Base-by-base conservation (phyloP, 2,888 invertebrate species). In the Macaria notata region DNA sequence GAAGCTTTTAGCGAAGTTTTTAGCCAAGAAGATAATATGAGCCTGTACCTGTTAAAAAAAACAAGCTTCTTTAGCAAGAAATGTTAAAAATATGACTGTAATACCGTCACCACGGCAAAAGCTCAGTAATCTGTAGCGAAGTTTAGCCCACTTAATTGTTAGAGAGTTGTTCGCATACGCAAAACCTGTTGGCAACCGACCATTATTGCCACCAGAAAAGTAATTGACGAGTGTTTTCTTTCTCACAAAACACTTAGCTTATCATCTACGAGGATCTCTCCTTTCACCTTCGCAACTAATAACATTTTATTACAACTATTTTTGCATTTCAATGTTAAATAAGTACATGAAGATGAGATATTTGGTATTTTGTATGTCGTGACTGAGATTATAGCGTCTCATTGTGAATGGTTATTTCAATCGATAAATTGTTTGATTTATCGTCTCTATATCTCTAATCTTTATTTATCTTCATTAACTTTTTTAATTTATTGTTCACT, bases 381-480 rank as follows among this genome's bases (percentile, higher is more conserved):
- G 47, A 58, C 58, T 49, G 49, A 49, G 43, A 53, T 33, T 49
- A 44, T 47, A 44, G 41, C 36, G 54, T 47, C 39, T 51, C 41
- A 41, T 51, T 36, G 8, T 58, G 31, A 42, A 46, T 38, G 44
- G 29, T 8, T 29, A 44, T 47, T 46, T 47, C 39, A 41, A 42
- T 46, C 36, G 33, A 39, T 43, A 33, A 7, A n/a, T 0, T 31
- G 31, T 44, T 51, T 54, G 39, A 54, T 41, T 51, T 54, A 50
- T 42, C n/a, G 31, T 9, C 46, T 31, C 19, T 19, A 19, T 7
- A 36, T 4, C 41, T 4, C 30, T 8, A 43, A 58, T 60, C 53
- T 59, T 56, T 61, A 57, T 59, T 59, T 49, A 58, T 48, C 39
- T 57, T 45, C 49, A 51, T 42, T 48, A 56, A 43, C 42, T 45